Percentiles rank a stretch among this genome's conserved stretches.
Conservation (phyloP, 2,113 vertebrate genomes). For the Chaetorhynchus papuensis region DNA sequence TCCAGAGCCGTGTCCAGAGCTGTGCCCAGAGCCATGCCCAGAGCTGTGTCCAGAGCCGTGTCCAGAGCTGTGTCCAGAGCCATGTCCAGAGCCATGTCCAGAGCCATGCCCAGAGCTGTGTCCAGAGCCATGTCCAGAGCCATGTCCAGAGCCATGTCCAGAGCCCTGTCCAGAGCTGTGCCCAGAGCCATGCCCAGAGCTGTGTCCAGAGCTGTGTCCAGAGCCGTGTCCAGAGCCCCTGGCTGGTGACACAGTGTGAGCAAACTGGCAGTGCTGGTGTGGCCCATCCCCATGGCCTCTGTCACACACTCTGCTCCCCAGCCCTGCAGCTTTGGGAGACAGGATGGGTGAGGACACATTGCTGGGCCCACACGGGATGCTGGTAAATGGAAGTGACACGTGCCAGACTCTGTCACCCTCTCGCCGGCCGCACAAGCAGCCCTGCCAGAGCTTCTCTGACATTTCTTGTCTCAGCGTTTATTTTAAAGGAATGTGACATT, state of each 20-base stretch:
- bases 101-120: not conserved
- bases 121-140: not conserved
- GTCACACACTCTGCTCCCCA: not conserved
- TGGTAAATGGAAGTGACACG: not conserved
- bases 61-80: not conserved
- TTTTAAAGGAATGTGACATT: not conserved
- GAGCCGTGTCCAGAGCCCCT: not conserved
- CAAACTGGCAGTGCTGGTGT: not conserved
- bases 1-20: not conserved
- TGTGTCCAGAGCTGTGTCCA: not conserved
- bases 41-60: not conserved
- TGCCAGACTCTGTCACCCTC: not conserved
- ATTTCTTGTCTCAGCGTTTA: not conserved
- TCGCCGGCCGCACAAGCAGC: fast-evolving
- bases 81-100: too few species aligned
- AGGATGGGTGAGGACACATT: not conserved
- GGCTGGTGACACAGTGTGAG: not conserved
- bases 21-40: not conserved
- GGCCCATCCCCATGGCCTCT: not conserved
- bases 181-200: fast-evolving
- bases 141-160: fast-evolving
- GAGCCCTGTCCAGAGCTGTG: not conserved
- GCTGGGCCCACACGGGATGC: fast-evolving
- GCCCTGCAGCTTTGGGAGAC: not conserved
- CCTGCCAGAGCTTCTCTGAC: not conserved